Evolutionary conservation across 2,888 invertebrate genomes (phyloP), one percentile per base, ranked within the genome.

Genomic region (Euzophera pinguis): DNA sequence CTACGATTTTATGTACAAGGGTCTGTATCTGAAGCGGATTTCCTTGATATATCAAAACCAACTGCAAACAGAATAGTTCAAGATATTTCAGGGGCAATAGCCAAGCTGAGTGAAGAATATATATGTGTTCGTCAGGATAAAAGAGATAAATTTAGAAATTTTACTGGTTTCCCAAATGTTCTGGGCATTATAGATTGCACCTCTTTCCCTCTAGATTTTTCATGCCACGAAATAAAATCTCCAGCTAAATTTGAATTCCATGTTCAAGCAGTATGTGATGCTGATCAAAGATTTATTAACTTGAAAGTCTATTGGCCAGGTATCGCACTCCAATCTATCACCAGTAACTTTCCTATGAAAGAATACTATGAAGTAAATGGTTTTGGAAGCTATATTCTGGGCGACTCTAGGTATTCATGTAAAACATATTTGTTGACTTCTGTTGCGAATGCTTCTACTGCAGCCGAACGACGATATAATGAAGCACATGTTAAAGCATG

Each of bases 31-130:
- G 32, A 32, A 6, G 32, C 32, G 1, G 45, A 45, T 45, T 45
- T 45, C 14, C 45, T 45, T 14, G 34, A 45, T 10, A 45, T 45
- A 32, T 45, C 45, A 1, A 45, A 45, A 32, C 45, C 45, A 32
- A 29, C 45, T 0, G 45, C 45, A 10, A 45, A 9, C 10, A 45
- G 32, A 32, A 45, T 45, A 32, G 27, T 45, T 14, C 45, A 45
- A 16, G 45, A 45, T 16, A 32, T 45, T 16, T 45, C 45, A 16
- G 32, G 14, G 6, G 45, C 45, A 45, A 34, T 45, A 32, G 9
- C 45, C 1, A 45, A 32, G 10, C 16, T 45, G 3, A 32, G 32
- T 4, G 34, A 45, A 7, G 45, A 45, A 10, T 45, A 32, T 45
- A 32, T 45, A 14, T 45, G 9, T 34, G n/a, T 45, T 10, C 34